A percentile compares a stretch with the other conserved stretches of the same genome.
These are phyloP conservation scores for Drosophila macrothrix DNA, from an alignment of 2,888 invertebrate genomes.

Conservation along the genomic window DNA sequence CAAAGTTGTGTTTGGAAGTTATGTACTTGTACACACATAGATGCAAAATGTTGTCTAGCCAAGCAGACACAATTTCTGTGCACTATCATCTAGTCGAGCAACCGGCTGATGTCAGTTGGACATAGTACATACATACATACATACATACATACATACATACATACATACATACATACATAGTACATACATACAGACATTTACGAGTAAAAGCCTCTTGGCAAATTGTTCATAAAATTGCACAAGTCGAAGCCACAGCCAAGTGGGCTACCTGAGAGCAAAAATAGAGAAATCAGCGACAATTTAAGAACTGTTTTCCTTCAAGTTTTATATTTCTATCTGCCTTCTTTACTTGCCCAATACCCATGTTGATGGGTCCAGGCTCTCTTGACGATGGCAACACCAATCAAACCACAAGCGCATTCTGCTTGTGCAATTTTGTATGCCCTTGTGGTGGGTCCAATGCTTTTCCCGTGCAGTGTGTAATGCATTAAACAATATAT, in stretches of 20 bases:
- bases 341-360: not conserved
- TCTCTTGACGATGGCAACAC: slow-evolving; percentile 2
- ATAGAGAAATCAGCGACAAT: slow-evolving; percentile 25
- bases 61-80: slow-evolving; percentile 19
- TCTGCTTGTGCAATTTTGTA: slow-evolving; percentile 40
- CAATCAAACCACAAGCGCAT: slow-evolving; percentile 3
- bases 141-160: not conserved
- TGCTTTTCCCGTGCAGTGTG: not conserved
- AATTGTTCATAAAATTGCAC: slow-evolving; percentile 28
- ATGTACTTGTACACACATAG: not conserved
- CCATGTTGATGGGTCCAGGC: slow-evolving; percentile 17
- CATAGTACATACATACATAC: not conserved
- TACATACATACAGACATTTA: not conserved
- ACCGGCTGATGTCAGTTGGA: not conserved
- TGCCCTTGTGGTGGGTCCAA: not conserved
- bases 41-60: slow-evolving; percentile 7
- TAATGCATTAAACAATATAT: not conserved
- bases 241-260: slow-evolving; percentile 9
- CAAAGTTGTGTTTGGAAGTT: not conserved
- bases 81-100: slow-evolving; percentile 15
- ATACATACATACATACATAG: not conserved
- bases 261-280: not conserved
- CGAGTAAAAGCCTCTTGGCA: not conserved
- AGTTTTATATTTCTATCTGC: not conserved
- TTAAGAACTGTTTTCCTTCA: slow-evolving; percentile 29